phyloP scores from a whole-genome alignment of 2,113 vertebrate species.

The Aspiorhynchus laticeps region DNA sequence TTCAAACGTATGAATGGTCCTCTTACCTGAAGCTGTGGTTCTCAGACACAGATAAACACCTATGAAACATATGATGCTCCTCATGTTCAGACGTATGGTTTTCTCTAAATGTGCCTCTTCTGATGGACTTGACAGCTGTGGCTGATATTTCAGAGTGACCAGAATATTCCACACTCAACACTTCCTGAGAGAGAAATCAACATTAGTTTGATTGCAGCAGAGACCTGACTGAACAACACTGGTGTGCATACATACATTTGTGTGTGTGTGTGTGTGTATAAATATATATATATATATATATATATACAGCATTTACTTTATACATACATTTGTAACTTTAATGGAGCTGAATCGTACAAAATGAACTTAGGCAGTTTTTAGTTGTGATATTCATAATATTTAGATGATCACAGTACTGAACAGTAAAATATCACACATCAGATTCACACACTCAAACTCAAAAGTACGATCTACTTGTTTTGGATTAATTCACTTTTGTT shows the following conservation, averaged over 20 bases:
- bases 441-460: background rate
- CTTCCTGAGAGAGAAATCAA: slow-evolving; percentile 45
- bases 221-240: background rate
- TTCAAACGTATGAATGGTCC: background rate
- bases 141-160: slow-evolving; percentile 43
- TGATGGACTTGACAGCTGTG: background rate
- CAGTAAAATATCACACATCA: background rate
- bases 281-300: background rate
- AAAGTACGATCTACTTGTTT: background rate
- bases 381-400: background rate
- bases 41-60: slow-evolving; percentile 63
- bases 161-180: slow-evolving; percentile 58
- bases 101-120: slow-evolving; percentile 40
- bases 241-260: too few species aligned
- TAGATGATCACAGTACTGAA: background rate
- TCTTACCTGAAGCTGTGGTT: slow-evolving; percentile 68
- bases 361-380: background rate
- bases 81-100: slow-evolving; percentile 61
- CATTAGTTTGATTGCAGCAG: slow-evolving; percentile 3
- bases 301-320: background rate
- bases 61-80: slow-evolving; percentile 48
- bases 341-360: background rate
- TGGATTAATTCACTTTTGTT: background rate
- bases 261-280: background rate
- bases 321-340: background rate